Conservation (phyloP, 2,888 invertebrate genomes). For the Synanthedon formicaeformis region DNA sequence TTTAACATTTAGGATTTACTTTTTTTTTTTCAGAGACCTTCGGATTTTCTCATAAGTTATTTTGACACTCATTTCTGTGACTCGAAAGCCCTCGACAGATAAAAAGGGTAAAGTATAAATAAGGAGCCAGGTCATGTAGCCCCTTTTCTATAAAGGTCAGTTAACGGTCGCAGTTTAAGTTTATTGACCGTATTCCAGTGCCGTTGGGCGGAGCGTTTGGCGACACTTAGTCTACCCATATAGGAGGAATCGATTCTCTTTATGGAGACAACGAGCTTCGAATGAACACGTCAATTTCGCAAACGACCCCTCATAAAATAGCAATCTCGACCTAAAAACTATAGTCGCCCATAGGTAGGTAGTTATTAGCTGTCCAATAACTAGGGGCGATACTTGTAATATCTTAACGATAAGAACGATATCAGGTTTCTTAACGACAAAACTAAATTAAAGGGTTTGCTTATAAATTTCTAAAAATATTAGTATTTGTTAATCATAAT, state of each 20-base stretch:
- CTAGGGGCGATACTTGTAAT: too few species aligned
- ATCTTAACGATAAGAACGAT: too few species aligned
- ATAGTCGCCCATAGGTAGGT: too few species aligned
- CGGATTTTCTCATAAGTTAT: too few species aligned
- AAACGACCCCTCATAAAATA: background rate
- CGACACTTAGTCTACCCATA: constrained; percentile 6
- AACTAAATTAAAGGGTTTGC: too few species aligned
- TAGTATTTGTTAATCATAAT: too few species aligned
- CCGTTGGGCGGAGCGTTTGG: constrained; percentile 5
- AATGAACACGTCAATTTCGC: constrained; percentile 6
- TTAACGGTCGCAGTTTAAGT: constrained; percentile 14
- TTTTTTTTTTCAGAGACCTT: too few species aligned
- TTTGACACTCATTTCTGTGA: too few species aligned
- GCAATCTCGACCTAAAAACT: background rate
- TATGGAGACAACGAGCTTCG: background rate
- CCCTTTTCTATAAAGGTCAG: constrained; percentile 11
- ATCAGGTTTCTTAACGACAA: too few species aligned
- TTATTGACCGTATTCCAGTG: constrained; percentile 15
- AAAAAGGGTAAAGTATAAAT: background rate
- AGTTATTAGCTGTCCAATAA: background rate
- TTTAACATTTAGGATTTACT: too few species aligned
- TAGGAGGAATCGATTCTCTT: constrained; percentile 6
- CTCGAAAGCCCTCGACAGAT: background rate
- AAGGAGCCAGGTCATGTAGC: background rate
- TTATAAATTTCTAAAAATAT: too few species aligned